These are phyloP conservation scores for Tragelaphus strepsiceros DNA, from an alignment of 2,113 vertebrate genomes.

Conservation along the genomic window DNA sequence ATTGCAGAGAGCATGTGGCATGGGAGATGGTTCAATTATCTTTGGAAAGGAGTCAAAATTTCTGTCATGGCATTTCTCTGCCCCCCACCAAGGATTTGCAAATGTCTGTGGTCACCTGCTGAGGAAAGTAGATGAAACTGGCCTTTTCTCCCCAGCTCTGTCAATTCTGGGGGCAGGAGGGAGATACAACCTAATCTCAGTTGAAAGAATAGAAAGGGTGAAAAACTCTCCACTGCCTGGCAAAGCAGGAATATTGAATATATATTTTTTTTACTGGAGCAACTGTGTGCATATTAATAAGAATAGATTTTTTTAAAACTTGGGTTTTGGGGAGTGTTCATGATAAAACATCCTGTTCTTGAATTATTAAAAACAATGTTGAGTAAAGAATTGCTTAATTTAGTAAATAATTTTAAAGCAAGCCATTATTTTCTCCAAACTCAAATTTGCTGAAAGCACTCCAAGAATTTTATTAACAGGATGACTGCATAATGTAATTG, in stretches of 20 bases:
- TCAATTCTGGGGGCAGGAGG: neutral
- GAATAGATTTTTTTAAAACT: neutral
- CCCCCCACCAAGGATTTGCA: conserved; percentile 35
- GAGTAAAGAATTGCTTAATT: conserved; percentile 76
- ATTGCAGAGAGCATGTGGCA: neutral
- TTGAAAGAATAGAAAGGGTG: neutral
- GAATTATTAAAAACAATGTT: conserved; percentile 72
- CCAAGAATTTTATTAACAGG: conserved; percentile 75
- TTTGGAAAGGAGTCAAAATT: neutral
- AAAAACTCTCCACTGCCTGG: neutral
- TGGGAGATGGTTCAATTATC: neutral
- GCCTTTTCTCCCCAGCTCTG: neutral
- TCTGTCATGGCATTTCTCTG: neutral
- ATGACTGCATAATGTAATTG: conserved; percentile 77
- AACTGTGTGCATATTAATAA: neutral
- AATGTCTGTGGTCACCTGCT: conserved; percentile 64
- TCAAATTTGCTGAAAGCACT: conserved; percentile 80
- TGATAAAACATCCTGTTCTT: conserved; percentile 71
- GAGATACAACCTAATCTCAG: neutral
- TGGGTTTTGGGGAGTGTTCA: conserved; percentile 29
- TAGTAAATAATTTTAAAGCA: conserved; percentile 70
- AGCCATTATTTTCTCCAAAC: conserved; percentile 76
- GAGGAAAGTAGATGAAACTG: conserved; percentile 54
- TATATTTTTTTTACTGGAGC: neutral
- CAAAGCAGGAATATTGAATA: conserved; percentile 5